Conservation (phyloP, 2,888 invertebrate genomes). For the Troides oblongomaculatus region DNA sequence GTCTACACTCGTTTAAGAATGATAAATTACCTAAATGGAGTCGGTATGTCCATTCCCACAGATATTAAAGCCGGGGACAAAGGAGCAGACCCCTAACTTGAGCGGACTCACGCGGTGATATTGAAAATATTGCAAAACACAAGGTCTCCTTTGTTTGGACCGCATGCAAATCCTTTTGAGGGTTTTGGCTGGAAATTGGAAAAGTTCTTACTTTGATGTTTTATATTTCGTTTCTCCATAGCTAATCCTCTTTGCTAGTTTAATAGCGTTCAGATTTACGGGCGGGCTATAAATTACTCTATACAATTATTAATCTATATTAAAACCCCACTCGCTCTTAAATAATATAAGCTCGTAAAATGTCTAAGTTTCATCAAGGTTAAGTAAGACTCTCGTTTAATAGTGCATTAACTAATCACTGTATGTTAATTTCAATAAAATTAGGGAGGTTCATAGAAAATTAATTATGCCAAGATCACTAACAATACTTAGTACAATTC, state of each 20-base stretch:
- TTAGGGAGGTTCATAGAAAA: too few relatives aligned
- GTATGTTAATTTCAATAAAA: too few relatives aligned
- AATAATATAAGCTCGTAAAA: too few relatives aligned
- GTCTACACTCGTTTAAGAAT: constrained; percentile 77
- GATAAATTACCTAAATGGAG: constrained; percentile 78
- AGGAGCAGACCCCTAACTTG: constrained; percentile 61
- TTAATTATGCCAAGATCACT: too few relatives aligned
- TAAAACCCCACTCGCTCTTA: too few relatives aligned
- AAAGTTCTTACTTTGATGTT: constrained; percentile 73
- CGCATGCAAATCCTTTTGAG: constrained; percentile 75
- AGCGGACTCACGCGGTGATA: constrained; percentile 72
- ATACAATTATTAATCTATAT: background rate
- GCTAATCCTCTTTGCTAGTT: constrained; percentile 45
- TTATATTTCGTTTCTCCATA: constrained; percentile 49
- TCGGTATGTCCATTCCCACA: constrained; percentile 79
- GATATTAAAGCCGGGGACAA: constrained; percentile 76
- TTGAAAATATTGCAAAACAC: constrained; percentile 74
- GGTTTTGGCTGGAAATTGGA: constrained; percentile 72
- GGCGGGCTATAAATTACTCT: background rate
- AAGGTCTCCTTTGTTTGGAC: constrained; percentile 56
- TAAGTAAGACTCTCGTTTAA: too few relatives aligned
- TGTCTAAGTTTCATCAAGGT: too few relatives aligned
- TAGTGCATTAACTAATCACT: too few relatives aligned
- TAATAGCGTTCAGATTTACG: constrained; percentile 22
- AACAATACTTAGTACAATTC: too few relatives aligned